Evolutionary conservation across 2,113 vertebrate species (phyloP).

Genomic region (Athene noctua): DNA sequence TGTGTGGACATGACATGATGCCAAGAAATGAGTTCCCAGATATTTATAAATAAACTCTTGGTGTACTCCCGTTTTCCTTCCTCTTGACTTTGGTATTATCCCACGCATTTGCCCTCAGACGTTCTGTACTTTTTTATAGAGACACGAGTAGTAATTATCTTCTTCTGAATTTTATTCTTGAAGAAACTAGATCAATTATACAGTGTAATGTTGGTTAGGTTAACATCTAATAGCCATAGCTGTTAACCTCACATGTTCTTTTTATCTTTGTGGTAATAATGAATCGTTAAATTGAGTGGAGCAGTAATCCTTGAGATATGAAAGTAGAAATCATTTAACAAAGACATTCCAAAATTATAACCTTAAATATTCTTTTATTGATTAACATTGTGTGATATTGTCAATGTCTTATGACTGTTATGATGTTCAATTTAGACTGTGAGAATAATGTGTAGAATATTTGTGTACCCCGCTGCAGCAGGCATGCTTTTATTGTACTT

Average conservation of each 20-base stretch:
- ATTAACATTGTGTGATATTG: background rate
- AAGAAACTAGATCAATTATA: slow-evolving; percentile 39
- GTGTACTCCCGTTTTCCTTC: background rate
- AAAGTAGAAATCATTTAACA: slow-evolving; percentile 21
- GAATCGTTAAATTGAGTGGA: background rate
- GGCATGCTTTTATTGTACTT: background rate
- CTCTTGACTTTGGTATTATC: slow-evolving; percentile 16
- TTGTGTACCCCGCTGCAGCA: background rate
- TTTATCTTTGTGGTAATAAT: slow-evolving; percentile 16
- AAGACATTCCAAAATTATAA: background rate
- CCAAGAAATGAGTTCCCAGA: slow-evolving; percentile 10
- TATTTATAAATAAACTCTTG: slow-evolving; percentile 43
- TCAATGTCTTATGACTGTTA: background rate
- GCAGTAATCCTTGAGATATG: slow-evolving; percentile 2
- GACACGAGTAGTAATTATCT: background rate
- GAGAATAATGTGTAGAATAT: background rate
- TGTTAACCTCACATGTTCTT: slow-evolving; percentile 22
- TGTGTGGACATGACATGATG: background rate
- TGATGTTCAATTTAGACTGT: background rate
- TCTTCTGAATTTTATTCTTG: background rate
- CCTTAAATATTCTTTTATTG: background rate
- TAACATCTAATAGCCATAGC: background rate
- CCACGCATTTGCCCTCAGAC: background rate
- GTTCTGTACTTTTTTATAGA: slow-evolving; percentile 11
- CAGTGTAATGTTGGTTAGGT: background rate